Percentiles rank a stretch among this genome's conserved stretches.
These are phyloP conservation scores for Dusona sp. DNA, from an alignment of 2,888 invertebrate genomes.

Conservation along the genomic window DNA sequence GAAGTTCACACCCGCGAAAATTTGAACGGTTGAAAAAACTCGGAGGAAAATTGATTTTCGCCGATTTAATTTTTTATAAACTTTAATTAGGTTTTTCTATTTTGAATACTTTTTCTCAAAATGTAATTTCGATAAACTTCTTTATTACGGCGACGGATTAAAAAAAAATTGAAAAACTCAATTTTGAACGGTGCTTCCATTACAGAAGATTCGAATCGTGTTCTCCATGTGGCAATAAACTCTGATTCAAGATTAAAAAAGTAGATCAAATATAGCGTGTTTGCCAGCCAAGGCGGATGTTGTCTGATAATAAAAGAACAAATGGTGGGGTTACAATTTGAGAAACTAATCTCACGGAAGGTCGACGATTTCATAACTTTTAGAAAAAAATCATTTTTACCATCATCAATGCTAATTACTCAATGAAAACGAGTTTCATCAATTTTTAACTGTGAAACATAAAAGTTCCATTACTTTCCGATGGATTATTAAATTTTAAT, in stretches of 20 bases:
- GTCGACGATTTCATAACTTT: not conserved
- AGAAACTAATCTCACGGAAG: not conserved
- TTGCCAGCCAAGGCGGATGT: not conserved
- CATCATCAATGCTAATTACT: not conserved
- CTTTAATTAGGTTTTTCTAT: no score
- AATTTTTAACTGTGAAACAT: not conserved
- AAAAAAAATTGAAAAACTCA: not conserved
- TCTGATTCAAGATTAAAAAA: conserved; percentile 5
- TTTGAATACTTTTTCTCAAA: no score
- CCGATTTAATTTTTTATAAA: no score
- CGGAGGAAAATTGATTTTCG: no score
- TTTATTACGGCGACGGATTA: no score
- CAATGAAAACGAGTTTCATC: not conserved
- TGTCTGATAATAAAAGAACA: not conserved
- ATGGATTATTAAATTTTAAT: not conserved
- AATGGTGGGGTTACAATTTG: not conserved
- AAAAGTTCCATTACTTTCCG: not conserved
- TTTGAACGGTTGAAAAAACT: not conserved
- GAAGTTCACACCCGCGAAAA: not conserved
- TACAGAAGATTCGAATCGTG: not conserved
- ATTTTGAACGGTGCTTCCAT: not conserved
- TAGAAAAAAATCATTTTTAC: not conserved
- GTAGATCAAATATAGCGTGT: conserved; percentile 6
- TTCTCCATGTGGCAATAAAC: not conserved
- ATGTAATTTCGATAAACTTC: no score